Evolutionary conservation across 2,888 invertebrate genomes (phyloP).

Genomic region (Aromia moschata): DNA sequence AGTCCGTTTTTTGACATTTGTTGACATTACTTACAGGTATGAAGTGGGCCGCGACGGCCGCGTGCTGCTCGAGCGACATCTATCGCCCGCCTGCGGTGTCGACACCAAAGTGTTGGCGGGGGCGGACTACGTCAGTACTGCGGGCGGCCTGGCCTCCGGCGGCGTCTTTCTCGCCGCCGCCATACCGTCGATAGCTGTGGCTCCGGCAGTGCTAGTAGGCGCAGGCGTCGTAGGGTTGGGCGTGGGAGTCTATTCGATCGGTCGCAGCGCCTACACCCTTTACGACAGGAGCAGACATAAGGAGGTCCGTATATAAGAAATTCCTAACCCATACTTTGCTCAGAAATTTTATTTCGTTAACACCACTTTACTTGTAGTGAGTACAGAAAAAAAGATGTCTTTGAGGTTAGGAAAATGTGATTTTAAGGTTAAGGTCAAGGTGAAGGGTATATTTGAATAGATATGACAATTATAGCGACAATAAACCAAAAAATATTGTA

Average conservation of each 20-base stretch:
- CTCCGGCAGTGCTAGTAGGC: constrained; percentile 49
- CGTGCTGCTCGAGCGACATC: constrained; percentile 50
- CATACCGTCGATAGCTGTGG: constrained; percentile 65
- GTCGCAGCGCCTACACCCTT: constrained; percentile 64
- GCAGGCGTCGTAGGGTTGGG: constrained; percentile 9
- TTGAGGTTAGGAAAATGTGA: background rate
- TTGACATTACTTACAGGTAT: constrained; percentile 40
- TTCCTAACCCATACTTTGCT: background rate
- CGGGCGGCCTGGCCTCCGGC: constrained; percentile 59
- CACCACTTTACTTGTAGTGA: too few species aligned
- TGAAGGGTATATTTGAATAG: background rate
- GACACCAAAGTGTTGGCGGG: constrained; percentile 47
- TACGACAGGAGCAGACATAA: constrained; percentile 65
- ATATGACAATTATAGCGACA: background rate
- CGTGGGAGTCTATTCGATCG: constrained; percentile 53
- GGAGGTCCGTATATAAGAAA: constrained; percentile 60
- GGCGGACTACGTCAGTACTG: constrained; percentile 52
- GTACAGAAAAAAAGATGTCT: too few species aligned
- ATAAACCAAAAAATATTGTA: too few species aligned
- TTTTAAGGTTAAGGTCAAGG: background rate
- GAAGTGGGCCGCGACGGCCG: constrained; percentile 49
- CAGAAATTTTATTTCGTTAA: too few species aligned
- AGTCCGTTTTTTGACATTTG: background rate
- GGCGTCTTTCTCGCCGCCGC: constrained; percentile 66
- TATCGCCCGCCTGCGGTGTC: constrained; percentile 55